Conservation (phyloP, 2,113 vertebrate genomes). For the Datnioides undecimradiatus region DNA sequence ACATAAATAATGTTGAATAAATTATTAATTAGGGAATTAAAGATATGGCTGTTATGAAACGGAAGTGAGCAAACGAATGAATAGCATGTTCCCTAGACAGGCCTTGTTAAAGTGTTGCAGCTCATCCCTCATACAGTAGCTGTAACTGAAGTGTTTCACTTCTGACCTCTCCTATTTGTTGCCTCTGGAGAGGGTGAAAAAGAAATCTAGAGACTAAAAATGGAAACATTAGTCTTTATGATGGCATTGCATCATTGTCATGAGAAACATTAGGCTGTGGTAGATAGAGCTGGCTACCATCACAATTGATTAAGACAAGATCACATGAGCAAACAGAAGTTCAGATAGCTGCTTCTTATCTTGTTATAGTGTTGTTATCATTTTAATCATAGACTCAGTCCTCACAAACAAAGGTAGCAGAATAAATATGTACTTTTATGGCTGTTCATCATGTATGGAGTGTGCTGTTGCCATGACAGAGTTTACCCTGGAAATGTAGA, state of each 20-base stretch:
- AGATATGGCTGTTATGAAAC: background rate
- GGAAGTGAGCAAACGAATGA: background rate
- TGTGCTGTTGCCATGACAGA: background rate
- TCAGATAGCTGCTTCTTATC: constrained; percentile 47
- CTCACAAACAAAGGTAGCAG: constrained; percentile 24
- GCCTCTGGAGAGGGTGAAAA: background rate
- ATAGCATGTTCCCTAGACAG: too few relatives aligned
- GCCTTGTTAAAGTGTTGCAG: background rate
- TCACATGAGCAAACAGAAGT: constrained; percentile 17
- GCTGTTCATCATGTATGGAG: constrained; percentile 14
- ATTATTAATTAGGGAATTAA: background rate
- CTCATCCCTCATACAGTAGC: background rate
- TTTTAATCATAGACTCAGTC: constrained; percentile 19
- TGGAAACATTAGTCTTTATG: constrained; percentile 34
- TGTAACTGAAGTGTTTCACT: background rate
- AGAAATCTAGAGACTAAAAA: background rate
- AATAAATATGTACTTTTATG: constrained; percentile 17
- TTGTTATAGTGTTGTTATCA: constrained; percentile 43
- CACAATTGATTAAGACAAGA: constrained; percentile 30
- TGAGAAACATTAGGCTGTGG: background rate
- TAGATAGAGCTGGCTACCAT: constrained; percentile 33
- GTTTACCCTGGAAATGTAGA: background rate
- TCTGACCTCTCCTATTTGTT: constrained; percentile 10
- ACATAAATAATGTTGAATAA: background rate
- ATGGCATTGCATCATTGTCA: constrained; percentile 19